Conservation (phyloP, 2,113 vertebrate species). For the crab-eating macaque (Macaca fascicularis) region T2T-MFA8v1.1 NC_088376.1:25499501-25500000, state of each 20-base stretch:
- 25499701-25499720: background rate
- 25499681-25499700: background rate
- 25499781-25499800: background rate
- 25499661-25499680: background rate
- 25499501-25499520: background rate
- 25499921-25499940: background rate
- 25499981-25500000: background rate
- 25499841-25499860: background rate
- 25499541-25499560: background rate
- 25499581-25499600: background rate
- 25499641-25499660: background rate
- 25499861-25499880: background rate
- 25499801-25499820: background rate
- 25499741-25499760: background rate
- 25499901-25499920: background rate
- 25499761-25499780: background rate
- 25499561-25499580: background rate
- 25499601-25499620: background rate
- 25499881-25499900: background rate
- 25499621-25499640: background rate
- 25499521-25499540: background rate
- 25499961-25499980: background rate
- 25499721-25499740: background rate
- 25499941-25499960: background rate
- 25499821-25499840: background rate